Evolutionary conservation across 1,140 invertebrate genomes (phyloP).

Genomic region (Pentalonia nigronervosa): DNA sequence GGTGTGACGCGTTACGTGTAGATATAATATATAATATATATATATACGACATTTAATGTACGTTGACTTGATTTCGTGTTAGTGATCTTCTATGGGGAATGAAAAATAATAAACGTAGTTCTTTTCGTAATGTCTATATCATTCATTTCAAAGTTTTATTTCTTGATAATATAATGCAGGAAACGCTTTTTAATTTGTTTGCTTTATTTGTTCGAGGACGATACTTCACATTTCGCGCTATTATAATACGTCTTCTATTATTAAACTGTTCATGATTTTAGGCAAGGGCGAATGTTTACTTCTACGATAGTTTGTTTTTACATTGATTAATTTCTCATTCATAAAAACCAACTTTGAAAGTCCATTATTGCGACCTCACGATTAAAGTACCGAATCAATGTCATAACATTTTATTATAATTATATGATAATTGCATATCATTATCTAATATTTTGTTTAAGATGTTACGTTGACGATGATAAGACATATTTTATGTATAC

Average conservation of each 20-base stretch:
- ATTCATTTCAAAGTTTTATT: slow-evolving; percentile 6
- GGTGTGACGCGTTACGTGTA: neutral
- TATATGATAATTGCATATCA: neutral
- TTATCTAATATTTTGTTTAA: slow-evolving; percentile 6
- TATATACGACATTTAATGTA: neutral
- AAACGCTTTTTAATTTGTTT: neutral
- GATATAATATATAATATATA: neutral
- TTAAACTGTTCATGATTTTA: neutral
- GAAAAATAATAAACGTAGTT: neutral
- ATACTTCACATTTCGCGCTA: neutral
- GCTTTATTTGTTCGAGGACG: neutral
- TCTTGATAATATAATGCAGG: neutral
- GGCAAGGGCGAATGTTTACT: slow-evolving; percentile 37
- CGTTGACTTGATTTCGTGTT: neutral
- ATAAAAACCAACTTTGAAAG: slow-evolving; percentile 14
- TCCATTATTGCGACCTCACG: neutral
- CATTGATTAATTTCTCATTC: slow-evolving; percentile 16
- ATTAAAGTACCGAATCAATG: slow-evolving; percentile 17
- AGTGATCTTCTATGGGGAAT: neutral
- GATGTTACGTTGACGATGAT: neutral
- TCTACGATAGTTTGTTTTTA: neutral
- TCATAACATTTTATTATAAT: neutral
- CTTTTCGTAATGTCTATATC: neutral
- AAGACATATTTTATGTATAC: neutral
- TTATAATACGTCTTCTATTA: neutral